A percentile compares a stretch with the other conserved stretches of the same genome.
Evolutionary conservation across 2,888 invertebrate species (phyloP).

Genomic region (Ceramica pisi): DNA sequence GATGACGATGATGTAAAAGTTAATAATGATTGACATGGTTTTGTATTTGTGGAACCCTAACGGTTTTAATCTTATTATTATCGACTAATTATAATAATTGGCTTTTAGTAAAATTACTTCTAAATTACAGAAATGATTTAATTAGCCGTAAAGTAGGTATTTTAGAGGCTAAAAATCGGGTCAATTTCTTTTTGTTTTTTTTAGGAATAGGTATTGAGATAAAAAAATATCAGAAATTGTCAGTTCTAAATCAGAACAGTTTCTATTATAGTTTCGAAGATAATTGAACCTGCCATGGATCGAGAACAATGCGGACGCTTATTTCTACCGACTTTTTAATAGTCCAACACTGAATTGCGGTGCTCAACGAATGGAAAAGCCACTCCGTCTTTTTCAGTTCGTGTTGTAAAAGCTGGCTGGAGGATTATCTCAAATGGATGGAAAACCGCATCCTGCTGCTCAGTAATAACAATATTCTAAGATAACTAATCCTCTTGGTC

Average conservation of each 20-base stretch:
- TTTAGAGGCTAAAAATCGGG: too few species aligned
- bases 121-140: constrained; percentile 47
- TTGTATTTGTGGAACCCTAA: constrained; percentile 40
- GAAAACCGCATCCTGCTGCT: constrained; percentile 8
- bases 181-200: too few species aligned
- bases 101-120: constrained; percentile 27
- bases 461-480: constrained; percentile 11
- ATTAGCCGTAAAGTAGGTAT: constrained; percentile 25
- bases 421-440: constrained; percentile 30
- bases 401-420: constrained; percentile 16
- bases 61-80: constrained; percentile 24
- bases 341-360: constrained; percentile 10
- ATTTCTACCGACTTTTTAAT: constrained; percentile 22
- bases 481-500: constrained; percentile 1
- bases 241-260: background rate
- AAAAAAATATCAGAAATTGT: background rate
- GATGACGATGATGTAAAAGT: background rate
- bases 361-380: constrained; percentile 18
- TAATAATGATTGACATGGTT: background rate
- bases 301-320: constrained; percentile 2
- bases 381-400: constrained; percentile 19
- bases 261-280: constrained; percentile 1
- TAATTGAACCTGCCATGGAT: constrained; percentile 13
- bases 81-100: constrained; percentile 49
- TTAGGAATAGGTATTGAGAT: too few species aligned